Conservation (phyloP, 2,888 invertebrate species). For the Meta bourneti region DNA sequence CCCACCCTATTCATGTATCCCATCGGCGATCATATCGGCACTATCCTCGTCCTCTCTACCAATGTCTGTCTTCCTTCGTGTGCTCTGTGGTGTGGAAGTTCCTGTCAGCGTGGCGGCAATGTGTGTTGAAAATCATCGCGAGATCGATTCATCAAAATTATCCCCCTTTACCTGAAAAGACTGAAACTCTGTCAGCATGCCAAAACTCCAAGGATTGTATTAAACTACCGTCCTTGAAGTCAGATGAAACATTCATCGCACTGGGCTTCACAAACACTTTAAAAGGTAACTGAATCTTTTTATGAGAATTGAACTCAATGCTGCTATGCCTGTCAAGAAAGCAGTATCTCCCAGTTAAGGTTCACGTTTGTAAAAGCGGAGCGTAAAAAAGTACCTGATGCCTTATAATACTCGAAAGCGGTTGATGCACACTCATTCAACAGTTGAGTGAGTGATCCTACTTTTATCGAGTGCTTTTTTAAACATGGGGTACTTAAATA, state of each 20-base stretch:
- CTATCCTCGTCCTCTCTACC: constrained; percentile 55
- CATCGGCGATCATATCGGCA: constrained; percentile 19
- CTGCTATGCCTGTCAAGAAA: no score
- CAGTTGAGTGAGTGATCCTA: no score
- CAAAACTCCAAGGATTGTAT: constrained; percentile 42
- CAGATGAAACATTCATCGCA: constrained; percentile 17
- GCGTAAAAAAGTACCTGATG: no score
- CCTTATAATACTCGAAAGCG: no score
- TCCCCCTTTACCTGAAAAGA: background rate
- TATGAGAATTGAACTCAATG: no score
- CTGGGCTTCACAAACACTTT: background rate
- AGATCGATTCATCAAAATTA: background rate
- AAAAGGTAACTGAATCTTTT: constrained; percentile 5
- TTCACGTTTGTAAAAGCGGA: no score
- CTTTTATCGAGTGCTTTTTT: no score
- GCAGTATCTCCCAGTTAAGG: no score
- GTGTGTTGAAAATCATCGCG: background rate
- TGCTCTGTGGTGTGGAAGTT: constrained; percentile 55
- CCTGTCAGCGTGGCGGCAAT: constrained; percentile 32
- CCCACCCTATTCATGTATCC: constrained; percentile 20
- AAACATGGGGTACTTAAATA: no score
- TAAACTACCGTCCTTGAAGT: constrained; percentile 44
- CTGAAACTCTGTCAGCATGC: background rate
- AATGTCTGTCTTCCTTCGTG: constrained; percentile 68
- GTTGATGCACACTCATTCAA: no score